Percentiles rank a stretch among this genome's conserved stretches.
phyloP scores from a whole-genome alignment of 2,888 invertebrate species.

The Drosophila anomelani region DNA sequence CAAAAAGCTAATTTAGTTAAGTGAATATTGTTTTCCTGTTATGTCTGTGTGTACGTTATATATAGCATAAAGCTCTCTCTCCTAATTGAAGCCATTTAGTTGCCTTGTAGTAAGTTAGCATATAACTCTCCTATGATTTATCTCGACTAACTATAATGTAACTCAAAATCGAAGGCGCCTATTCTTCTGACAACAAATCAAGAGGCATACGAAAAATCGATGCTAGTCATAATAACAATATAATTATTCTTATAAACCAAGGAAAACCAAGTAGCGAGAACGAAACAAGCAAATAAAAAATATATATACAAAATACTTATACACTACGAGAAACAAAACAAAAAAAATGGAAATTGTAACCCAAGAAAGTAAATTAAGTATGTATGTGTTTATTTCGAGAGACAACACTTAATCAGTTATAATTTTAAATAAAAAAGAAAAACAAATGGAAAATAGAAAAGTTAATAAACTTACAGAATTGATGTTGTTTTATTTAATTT shows the following conservation, averaged over 20 bases:
- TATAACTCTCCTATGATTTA: slow-evolving; percentile 61
- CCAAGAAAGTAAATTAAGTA: slow-evolving; percentile 67
- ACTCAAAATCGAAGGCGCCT: slow-evolving; percentile 26
- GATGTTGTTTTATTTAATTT: slow-evolving; percentile 5
- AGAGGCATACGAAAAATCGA: slow-evolving; percentile 60
- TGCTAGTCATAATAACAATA: slow-evolving; percentile 57
- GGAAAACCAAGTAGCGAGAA: slow-evolving; percentile 57
- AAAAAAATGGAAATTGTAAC: slow-evolving; percentile 57
- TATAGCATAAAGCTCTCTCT: slow-evolving; percentile 38
- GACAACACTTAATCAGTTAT: slow-evolving; percentile 53
- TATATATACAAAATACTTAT: slow-evolving; percentile 48
- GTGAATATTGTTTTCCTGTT: slow-evolving; percentile 41
- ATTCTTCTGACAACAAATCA: slow-evolving; percentile 42
- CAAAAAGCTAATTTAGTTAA: slow-evolving; percentile 44
- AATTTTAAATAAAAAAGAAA: slow-evolving; percentile 47
- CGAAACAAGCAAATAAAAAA: slow-evolving; percentile 37
- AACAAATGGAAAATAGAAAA: slow-evolving; percentile 57
- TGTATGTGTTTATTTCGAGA: slow-evolving; percentile 51
- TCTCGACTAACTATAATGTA: slow-evolving; percentile 37
- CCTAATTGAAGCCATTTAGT: slow-evolving; percentile 80
- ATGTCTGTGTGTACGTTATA: slow-evolving; percentile 43
- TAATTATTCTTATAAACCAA: slow-evolving; percentile 67
- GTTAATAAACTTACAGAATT: slow-evolving; percentile 33
- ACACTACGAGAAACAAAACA: slow-evolving; percentile 49
- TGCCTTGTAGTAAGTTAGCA: slow-evolving; percentile 82